phyloP scores from a whole-genome alignment of 2,888 invertebrate species.

The Punctoribates punctum region DNA sequence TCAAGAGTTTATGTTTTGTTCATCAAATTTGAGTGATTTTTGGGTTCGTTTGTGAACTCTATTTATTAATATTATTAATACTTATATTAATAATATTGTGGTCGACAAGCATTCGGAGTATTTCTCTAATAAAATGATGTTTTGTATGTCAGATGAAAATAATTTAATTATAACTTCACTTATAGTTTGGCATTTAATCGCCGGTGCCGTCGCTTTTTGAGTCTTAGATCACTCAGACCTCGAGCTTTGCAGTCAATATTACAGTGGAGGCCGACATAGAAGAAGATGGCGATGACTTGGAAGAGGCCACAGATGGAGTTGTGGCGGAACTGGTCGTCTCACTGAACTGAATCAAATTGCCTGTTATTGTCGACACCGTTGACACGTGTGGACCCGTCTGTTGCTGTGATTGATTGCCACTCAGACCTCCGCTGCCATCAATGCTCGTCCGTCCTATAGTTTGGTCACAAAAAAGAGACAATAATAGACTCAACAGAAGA shows the following conservation, averaged over 20 bases:
- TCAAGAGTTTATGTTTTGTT: neutral
- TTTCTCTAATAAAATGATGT: too few species aligned
- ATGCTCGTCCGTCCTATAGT: neutral
- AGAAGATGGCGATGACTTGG: slow-evolving; percentile 6
- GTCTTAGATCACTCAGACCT: too few species aligned
- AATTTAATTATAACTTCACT: too few species aligned
- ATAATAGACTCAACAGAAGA: neutral
- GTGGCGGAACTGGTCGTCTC: neutral
- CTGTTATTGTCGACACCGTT: slow-evolving; percentile 13
- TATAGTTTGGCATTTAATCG: too few species aligned
- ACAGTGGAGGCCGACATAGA: neutral
- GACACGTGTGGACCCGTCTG: neutral
- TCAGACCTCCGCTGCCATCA: neutral
- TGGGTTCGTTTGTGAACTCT: neutral
- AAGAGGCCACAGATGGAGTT: slow-evolving; percentile 1
- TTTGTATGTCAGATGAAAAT: too few species aligned
- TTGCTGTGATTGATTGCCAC: neutral
- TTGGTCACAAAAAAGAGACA: neutral
- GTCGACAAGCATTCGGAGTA: neutral
- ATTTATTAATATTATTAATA: too few species aligned
- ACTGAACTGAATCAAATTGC: slow-evolving; percentile 21
- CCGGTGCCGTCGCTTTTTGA: too few species aligned
- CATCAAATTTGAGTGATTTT: neutral
- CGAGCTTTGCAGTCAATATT: neutral
- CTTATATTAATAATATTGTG: too few species aligned